Base-by-base conservation (phyloP, 1,140 invertebrate species). In the Pogonomyrmex californicus region DNA sequence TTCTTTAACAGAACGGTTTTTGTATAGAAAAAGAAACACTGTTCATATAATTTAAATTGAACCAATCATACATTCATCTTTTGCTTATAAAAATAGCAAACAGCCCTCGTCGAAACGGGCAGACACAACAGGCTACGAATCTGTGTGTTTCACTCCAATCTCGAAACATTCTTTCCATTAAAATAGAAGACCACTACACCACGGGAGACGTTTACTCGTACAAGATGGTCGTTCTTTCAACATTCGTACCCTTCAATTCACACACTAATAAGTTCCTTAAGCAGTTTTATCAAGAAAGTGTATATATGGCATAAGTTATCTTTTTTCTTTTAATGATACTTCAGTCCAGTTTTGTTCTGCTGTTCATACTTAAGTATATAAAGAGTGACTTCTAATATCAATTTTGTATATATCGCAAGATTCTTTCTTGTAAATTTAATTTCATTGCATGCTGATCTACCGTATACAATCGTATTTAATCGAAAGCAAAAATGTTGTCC, bases 71-170 rank as follows among this genome's bases (percentile, higher is more conserved):
- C 92, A 94, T 92, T 93, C 91, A 93, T 76, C 66, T 93, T 77
- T 90, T 81, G 90, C 88, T 93, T 94, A 95, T 93, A 94, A 94
- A 95, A 94, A 94, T 94, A 95, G 91, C 93, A 94, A 94, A 95
- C 90, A 93, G 91, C 92, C 90, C 91, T 90, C 86, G 70, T 86
- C 87, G 86, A 88, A 87, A 56, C 79, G 79, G 90, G 86, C 86
- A 91, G 90, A 90, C 79, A 75, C 88, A 91, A 92, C 91, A 87
- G 78, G 89, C 88, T 93, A 89, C 86, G 83, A 92, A 92, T 85
- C 86, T 86, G 82, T 77, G 82, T 77, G 66, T 68, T 68, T 47
- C 65, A 68, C 41, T 86, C 49, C 66, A 86, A 87, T 54, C 47
- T 87, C 54, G 77, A 87, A 91, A 90, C 73, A 87, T 88, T 86